Evolutionary conservation across 2,113 vertebrate genomes (phyloP).

Genomic region (Centropus unirufus): DNA sequence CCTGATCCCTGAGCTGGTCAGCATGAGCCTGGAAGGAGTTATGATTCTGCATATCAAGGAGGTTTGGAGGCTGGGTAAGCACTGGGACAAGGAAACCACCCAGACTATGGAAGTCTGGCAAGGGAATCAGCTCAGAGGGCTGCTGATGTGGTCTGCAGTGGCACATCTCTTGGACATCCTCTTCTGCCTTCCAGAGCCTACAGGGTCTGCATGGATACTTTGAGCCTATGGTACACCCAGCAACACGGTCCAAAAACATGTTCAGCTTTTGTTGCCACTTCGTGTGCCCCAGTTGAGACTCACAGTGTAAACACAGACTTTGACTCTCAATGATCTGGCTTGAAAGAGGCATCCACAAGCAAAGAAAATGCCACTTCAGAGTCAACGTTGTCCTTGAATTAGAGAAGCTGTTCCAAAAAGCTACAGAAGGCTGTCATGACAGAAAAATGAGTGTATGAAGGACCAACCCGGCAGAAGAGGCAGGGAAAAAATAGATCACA

Average conservation of each 20-base stretch:
- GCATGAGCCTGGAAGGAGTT: neutral
- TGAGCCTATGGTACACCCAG: neutral
- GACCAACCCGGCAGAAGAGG: slow-evolving; percentile 31
- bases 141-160: neutral
- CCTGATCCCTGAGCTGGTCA: neutral
- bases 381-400: neutral
- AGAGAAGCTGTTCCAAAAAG: neutral
- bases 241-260: neutral
- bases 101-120: neutral
- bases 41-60: neutral
- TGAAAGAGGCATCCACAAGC: neutral
- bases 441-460: slow-evolving; percentile 21
- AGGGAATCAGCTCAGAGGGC: neutral
- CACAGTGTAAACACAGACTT: neutral
- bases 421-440: neutral
- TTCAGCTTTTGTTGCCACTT: neutral
- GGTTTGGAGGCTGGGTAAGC: neutral
- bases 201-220: neutral
- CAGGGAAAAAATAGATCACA: slow-evolving; percentile 50
- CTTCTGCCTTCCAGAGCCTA: neutral
- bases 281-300: neutral
- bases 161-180: neutral
- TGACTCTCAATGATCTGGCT: neutral
- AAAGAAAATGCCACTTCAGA: neutral
- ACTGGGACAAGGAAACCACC: neutral